phyloP scores from a whole-genome alignment of 1,140 invertebrate genomes.

The Heterodera carotae region DNA sequence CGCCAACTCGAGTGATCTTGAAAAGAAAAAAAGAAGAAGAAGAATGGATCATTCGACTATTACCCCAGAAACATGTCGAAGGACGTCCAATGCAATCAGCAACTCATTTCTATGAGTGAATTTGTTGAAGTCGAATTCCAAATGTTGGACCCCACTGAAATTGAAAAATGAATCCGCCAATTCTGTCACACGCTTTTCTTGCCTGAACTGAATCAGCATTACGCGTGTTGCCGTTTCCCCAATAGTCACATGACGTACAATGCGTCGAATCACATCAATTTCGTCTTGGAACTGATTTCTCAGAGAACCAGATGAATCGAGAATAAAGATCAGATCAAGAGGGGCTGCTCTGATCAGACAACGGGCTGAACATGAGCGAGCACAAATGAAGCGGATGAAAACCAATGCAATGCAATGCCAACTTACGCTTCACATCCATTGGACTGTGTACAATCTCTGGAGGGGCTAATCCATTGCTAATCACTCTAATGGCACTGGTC shows the following conservation, averaged over 20 bases:
- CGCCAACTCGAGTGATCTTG: conserved; percentile 58
- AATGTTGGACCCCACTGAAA: conserved; percentile 64
- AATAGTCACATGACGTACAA: conserved; percentile 63
- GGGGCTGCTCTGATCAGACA: conserved; percentile 58
- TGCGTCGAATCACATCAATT: conserved; percentile 60
- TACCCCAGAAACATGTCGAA: conserved; percentile 59
- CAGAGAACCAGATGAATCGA: conserved; percentile 63
- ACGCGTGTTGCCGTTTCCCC: conserved; percentile 59
- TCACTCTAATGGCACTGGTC: conserved; percentile 48
- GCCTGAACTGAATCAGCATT: conserved; percentile 64
- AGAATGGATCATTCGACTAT: not conserved
- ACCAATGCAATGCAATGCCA: conserved; percentile 4
- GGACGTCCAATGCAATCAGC: conserved; percentile 54
- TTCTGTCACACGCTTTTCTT: conserved; percentile 8
- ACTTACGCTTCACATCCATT: conserved; percentile 60
- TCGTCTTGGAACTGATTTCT: conserved; percentile 65
- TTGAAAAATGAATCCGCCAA: conserved; percentile 16
- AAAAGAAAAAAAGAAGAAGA: not conserved
- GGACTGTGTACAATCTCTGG: conserved; percentile 65
- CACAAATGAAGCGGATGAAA: no score
- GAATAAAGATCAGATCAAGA: conserved; percentile 60
- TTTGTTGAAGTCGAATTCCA: conserved; percentile 63
- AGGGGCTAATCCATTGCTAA: conserved; percentile 61
- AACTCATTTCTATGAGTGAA: conserved; percentile 51
- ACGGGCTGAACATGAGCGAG: no score